Evolutionary conservation across 2,888 invertebrate genomes (phyloP), one percentile per base, ranked within the genome.

Genomic region (Drosophila meridionalis): DNA sequence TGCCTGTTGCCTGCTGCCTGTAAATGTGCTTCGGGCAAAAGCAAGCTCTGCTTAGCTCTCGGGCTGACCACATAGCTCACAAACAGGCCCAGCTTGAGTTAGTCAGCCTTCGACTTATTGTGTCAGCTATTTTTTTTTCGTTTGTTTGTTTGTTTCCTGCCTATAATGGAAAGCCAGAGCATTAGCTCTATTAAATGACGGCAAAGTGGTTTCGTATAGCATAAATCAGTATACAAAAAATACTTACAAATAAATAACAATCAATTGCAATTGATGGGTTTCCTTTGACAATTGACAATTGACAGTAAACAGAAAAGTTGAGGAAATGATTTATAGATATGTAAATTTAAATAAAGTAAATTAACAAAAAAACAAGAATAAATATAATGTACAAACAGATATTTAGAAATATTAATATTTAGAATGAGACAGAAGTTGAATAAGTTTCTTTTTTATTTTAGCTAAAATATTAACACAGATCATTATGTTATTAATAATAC

Each of bases 81-180:
- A 48, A 38, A 38, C 38, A 59, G 59, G 34, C 45, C 34, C 20
- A 45, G 47, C 57, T 11, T 14, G n/a, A 45, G 14, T 47, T 53
- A 57, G 36, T 8, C 30, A 30, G 58, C 69, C 47, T 64, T 36
- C 57, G 47, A 58, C 67, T 50, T 66, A 63, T 63, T 70, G 69
- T 63, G 65, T 67, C 76, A 76, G 66, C 32, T 14, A 30, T 36
- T 26, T 71, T 48, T 58, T 48, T 42, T 7, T 50, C 4, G 11
- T 34, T 34, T 32, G 30, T n/a, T n/a, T 6, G 11, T 52, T 36
- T 36, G 76, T 72, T 78, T 80, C 74, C 71, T 74, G 80, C 67
- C 70, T 48, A 66, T 53, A 75, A 78, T 77, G 73, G 67, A 73
- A 67, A 78, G 61, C 59, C 62, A 61, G 62, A 5, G 55, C 36